Evolutionary conservation across 2,113 vertebrate genomes (phyloP), one percentile per base, ranked within the genome.

Genomic region (Limanda limanda): DNA sequence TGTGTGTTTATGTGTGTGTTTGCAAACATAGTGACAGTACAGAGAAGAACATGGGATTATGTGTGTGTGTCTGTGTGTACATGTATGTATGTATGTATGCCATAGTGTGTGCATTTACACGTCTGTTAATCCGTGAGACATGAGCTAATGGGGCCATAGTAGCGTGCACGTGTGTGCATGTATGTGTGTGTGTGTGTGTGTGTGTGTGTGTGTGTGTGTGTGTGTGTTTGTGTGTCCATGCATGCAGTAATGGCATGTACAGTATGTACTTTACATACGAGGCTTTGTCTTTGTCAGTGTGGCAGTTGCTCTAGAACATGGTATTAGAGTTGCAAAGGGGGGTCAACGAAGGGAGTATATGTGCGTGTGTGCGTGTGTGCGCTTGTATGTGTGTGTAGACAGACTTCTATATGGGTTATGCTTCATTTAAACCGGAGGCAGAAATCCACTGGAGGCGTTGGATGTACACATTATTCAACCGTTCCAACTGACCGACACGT

Each of bases 101-200:
- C 18, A 3, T 70, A 78, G 15, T 37, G 72, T 74, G 71, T 54
- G 31, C 20, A 51, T 68, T 81, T 81, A 79, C 59, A 62, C 7
- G 78, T 61, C 72, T 61, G 72, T 57, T 86, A 88, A 88, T 84
- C 82, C 20, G 24, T 85, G 71, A 89, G 75, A 76, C 79, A 82
- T 78, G 80, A 85, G 66, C 66, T 83, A 88, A 89, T 79, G 84
- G 68, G 74, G 79, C 68, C 86, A 89, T 23, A 48, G 58, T 14
- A 27, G 5, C 31, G n/a, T 61, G 45, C 27, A 31, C 27, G 31
- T 27, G 27, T 27, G n/a, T 61, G 45, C 27, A 31, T 6, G 31
- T 31, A 24, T 66, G 31, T 31, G 31, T 31, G 31, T 6, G 31
- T 31, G 31, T 6, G 31, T 31, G 31, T 31, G 63, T 54, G 24